Percentiles rank a stretch among this genome's conserved stretches.
Conservation (phyloP, 2,888 invertebrate genomes). For the Helobdella robusta region DNA sequence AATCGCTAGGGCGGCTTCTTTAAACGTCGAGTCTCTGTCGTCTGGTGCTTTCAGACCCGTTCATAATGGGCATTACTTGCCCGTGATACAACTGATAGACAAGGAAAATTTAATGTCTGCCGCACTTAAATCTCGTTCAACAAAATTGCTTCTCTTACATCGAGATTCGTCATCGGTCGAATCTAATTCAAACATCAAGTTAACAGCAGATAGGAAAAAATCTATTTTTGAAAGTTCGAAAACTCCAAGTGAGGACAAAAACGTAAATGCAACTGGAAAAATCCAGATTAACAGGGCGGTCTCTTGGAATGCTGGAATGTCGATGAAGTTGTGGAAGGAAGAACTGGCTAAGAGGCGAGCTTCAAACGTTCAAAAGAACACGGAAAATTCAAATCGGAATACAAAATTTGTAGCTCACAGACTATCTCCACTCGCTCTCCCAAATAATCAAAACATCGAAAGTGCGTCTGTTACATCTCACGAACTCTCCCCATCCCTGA, state of each 20-base stretch:
- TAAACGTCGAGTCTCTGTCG: background rate
- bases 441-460: too few species aligned
- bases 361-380: background rate
- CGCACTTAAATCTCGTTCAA: background rate
- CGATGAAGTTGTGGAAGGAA: constrained; percentile 7
- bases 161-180: constrained; percentile 13
- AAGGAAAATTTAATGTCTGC: constrained; percentile 2
- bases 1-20: constrained; percentile 7
- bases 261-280: background rate
- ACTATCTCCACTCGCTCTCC: too few species aligned
- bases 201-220: background rate
- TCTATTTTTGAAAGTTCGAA: background rate
- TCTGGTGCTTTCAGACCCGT: background rate
- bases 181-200: constrained; percentile 8
- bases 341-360: constrained; percentile 4
- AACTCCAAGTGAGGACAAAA: background rate
- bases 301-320: constrained; percentile 20
- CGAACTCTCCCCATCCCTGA: too few species aligned
- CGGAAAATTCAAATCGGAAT: too few species aligned
- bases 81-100: constrained; percentile 13
- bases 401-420: too few species aligned
- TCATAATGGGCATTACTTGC: too few species aligned
- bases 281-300: constrained; percentile 22
- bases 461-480: too few species aligned
- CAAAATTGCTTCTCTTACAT: constrained; percentile 14